Base-by-base conservation (phyloP, 2,113 vertebrate species). In the Sinocyclocheilus maitianheensis region DNA sequence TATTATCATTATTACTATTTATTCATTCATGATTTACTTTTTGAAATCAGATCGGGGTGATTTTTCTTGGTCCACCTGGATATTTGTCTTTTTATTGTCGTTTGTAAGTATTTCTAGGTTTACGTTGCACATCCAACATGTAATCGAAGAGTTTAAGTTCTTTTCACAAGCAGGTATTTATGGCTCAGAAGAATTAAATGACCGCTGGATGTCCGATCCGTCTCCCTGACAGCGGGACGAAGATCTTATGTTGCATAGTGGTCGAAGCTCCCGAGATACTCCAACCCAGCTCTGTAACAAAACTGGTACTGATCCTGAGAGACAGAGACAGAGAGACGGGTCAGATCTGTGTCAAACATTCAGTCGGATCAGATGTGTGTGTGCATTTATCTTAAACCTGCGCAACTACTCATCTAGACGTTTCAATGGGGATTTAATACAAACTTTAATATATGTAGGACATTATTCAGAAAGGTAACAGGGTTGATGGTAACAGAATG, bases 241-340 rank as follows among this genome's bases (percentile, higher is more conserved):
- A 92, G 94, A 94, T 94, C 95, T 96, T 99, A 99, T 96, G 98
- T 99, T 99, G 98, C 98, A 99, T 99, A 99, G 98, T 99, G 98
- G 95, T 99, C 98, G 95, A 99, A 99, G 94, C 98, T 99, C 95
- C 98, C 98, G 96, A 99, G 95, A 94, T 99, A 99, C 91, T 99
- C 98, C 93, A 99, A 92, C 89, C 97, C 97, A 85, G 98, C 98
- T 94, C 98, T 96, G 93, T 99, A 99, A 93, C 98, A 98, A 94
- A 99, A 99, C 94, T 99, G 98, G 91, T 99, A 99, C 92, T 99
- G 98, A 96, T 99, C 98, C 98, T 99, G 13, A 12, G 24, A 85
- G 62, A 71, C 1, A 65, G 34, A 48, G 46, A 55, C 88, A 62
- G 83, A 71, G 14, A 84, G 34, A 60, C 0, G 34, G 58, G 43